A percentile compares a stretch with the other conserved stretches of the same genome.
Conservation (phyloP, 2,113 vertebrate genomes). For the Machaerirhynchus nigripectus region DNA sequence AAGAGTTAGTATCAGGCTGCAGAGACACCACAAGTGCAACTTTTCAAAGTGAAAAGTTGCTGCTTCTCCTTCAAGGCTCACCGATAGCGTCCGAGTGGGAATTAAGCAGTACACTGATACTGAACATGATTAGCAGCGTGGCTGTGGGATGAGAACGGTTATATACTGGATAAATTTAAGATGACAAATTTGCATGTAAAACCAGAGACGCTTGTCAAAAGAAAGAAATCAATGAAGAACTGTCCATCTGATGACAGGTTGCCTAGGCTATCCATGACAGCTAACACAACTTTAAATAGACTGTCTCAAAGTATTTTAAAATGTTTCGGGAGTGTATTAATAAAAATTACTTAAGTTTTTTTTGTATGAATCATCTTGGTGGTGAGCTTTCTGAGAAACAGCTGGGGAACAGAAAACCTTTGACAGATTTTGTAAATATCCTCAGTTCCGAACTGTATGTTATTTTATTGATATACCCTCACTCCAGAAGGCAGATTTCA, state of each 20-base stretch:
- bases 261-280: not conserved
- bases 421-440: constrained; percentile 27
- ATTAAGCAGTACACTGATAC: not conserved
- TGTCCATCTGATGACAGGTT: not conserved
- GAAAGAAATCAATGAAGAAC: not conserved
- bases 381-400: not conserved
- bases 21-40: not conserved
- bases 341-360: not conserved
- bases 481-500: constrained; percentile 20
- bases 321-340: not conserved
- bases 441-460: not conserved
- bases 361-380: not conserved
- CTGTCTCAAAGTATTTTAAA: not conserved
- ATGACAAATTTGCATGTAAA: not conserved
- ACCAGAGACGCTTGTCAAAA: not conserved
- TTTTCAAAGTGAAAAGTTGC: not conserved
- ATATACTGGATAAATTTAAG: not conserved
- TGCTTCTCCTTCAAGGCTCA: not conserved
- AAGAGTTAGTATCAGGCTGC: not conserved
- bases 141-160: not conserved
- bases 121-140: not conserved
- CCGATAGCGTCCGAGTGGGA: not conserved
- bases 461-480: constrained; percentile 45
- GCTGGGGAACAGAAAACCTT: not conserved
- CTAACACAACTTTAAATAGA: not conserved